phyloP scores from a whole-genome alignment of 2,113 vertebrate species.

The Harpagus bidentatus region DNA sequence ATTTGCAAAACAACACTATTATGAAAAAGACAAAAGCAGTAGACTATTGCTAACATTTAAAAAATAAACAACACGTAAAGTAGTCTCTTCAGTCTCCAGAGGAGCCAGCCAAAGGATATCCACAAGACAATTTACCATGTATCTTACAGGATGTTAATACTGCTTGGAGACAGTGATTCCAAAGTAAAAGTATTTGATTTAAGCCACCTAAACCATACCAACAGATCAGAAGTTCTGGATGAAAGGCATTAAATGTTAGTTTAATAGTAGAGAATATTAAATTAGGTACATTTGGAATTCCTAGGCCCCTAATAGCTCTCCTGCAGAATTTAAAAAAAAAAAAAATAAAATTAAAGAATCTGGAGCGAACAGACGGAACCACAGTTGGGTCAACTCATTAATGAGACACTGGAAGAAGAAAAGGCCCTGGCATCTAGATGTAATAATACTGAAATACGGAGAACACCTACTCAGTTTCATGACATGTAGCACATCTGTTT shows the following conservation, averaged over 20 bases:
- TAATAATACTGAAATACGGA: neutral
- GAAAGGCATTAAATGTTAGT: neutral
- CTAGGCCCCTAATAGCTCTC: neutral
- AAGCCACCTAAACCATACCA: neutral
- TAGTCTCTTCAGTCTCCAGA: neutral
- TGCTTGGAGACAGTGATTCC: neutral
- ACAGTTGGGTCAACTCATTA: neutral
- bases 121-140: neutral
- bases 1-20: constrained; percentile 14
- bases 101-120: constrained; percentile 34
- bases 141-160: constrained; percentile 24
- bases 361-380: neutral
- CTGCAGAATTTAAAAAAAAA: neutral
- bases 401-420: neutral
- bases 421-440: neutral
- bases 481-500: constrained; percentile 20
- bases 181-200: neutral
- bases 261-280: neutral
- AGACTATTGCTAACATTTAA: constrained; percentile 3
- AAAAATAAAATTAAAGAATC: neutral
- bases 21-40: constrained; percentile 31
- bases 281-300: neutral
- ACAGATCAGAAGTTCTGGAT: neutral
- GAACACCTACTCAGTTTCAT: constrained; percentile 13
- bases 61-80: constrained; percentile 14